A percentile compares a stretch with the other conserved stretches of the same genome.
phyloP scores from a whole-genome alignment of 2,888 invertebrate genomes.

The Caradrina kadenii region DNA sequence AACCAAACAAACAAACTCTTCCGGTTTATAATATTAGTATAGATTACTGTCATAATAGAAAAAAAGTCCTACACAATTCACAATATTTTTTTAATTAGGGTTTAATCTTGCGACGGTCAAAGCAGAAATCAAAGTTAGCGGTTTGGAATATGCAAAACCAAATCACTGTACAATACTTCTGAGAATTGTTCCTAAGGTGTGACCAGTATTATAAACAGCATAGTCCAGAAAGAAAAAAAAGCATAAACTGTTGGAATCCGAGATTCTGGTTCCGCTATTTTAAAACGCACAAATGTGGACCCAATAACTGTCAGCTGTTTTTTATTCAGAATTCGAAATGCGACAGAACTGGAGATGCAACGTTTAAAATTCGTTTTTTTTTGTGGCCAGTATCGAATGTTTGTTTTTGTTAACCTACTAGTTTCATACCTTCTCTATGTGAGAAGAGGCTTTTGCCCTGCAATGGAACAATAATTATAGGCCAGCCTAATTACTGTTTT shows the following conservation, averaged over 20 bases:
- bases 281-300: constrained; percentile 25
- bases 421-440: constrained; percentile 1
- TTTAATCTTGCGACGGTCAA: too few species aligned
- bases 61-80: too few species aligned
- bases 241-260: neutral
- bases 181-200: neutral
- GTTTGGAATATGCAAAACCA: too few species aligned
- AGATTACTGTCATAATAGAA: too few species aligned
- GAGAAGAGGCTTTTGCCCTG: too few species aligned
- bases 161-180: too few species aligned
- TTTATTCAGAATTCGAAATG: constrained; percentile 43
- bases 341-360: constrained; percentile 23
- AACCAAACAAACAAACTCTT: too few species aligned
- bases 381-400: constrained; percentile 35
- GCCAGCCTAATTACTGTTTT: too few species aligned
- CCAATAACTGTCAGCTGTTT: constrained; percentile 43
- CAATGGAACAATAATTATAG: too few species aligned
- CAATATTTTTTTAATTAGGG: too few species aligned
- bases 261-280: constrained; percentile 13
- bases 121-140: too few species aligned
- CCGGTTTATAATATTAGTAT: too few species aligned
- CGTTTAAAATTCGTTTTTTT: constrained; percentile 48
- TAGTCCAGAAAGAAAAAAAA: constrained; percentile 8
- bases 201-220: constrained; percentile 1
- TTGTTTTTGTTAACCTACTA: constrained; percentile 16